Evolutionary conservation across 2,113 vertebrate genomes (phyloP), one percentile per base, ranked within the genome.

Genomic region (Hippolais icterina): DNA sequence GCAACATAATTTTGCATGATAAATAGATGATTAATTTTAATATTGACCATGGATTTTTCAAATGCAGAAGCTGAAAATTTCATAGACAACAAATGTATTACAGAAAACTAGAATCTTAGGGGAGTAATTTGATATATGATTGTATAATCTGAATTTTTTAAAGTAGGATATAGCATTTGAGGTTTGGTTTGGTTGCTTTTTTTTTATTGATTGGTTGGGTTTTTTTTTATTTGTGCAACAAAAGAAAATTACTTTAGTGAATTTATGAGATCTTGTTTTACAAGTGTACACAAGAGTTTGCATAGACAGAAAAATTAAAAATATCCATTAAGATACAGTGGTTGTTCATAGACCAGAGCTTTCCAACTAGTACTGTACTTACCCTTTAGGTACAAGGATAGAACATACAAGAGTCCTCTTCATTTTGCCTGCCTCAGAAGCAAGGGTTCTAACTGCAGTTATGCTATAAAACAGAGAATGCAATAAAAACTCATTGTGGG

Each of bases 111-210:
- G 11, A 85, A 86, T 15, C 12, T 37, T 65, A 57, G 25, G 28
- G 8, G 31, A 75, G 25, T 83, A 65, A 63, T 33, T 37, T 79
- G 23, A 20, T 17, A 53, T 35, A 44, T 42, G 3, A 50, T 19
- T 57, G 4, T 16, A 22, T 25, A 41, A 63, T 50, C 8, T 33
- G 44, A 31, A 21, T n/a, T 49, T 92, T 80, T 83, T n/a, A 2
- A 71, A 83, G 13, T 50, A 3, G 6, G 7, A 65, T 74, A 65
- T 65, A 8, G 0, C 12, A 41, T 72, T 44, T 52, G 19, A 39
- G 5, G 2, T 6, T 27, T 71, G 16, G 2, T 28, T 27, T 53
- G 7, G 8, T 3, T 8, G 1, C 3, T 59, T 6, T 39, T 29
- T 46, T 75, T 57, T 3, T 28, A 5, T 57, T 49, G 1, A 2